Base-by-base conservation (phyloP, 2,797 vertebrate genomes). In the Rhynchonycteris naso region DNA sequence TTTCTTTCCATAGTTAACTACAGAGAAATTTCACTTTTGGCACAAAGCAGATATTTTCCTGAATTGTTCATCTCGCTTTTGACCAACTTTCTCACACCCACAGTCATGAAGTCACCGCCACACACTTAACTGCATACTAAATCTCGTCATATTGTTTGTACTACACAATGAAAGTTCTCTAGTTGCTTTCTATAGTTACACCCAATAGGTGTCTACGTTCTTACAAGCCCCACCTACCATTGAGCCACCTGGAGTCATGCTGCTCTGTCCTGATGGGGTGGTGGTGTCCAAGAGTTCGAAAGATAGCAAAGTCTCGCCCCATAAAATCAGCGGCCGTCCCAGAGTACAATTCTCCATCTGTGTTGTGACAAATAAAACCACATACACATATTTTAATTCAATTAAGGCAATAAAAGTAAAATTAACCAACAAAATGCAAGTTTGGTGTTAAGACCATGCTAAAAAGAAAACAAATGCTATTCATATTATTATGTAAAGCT, bases 281-380 rank as follows among this genome's bases (percentile, higher is more conserved):
- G 97, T 99, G 99, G 94, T 99, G 99, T 76, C 99, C 99, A 69
- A 99, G 98, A 56, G 99, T 99, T 92, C 99, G 99, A 98, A 99
- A 99, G 97, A 99, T 99, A 85, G 99, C 99, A 97, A 99, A 99
- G 97, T 99, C 99, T 96, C 99, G 98, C 86, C 99, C 99, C 99
- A 99, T 99, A 98, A 99, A 99, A 98, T 99, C 99, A 65, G 99
- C 99, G 8, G 99, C 99, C 7, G 99, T 99, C 93, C 99, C 99
- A 19, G 99, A 99, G 93, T 99, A 99, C 94, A 99, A 97, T 78
- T 99, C 99, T 72, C 99, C 99, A 98, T 99, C 99, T 99, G 98
- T 69, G 63, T 96, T 68, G 96, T 66, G 91, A 97, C 10, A 78
- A 94, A 91, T n/a, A 91, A 89, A 97, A 97, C 58, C 97, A 74